These are phyloP conservation scores for Synergus japonicus DNA, from an alignment of 2,888 invertebrate species.

Conservation along the genomic window DNA sequence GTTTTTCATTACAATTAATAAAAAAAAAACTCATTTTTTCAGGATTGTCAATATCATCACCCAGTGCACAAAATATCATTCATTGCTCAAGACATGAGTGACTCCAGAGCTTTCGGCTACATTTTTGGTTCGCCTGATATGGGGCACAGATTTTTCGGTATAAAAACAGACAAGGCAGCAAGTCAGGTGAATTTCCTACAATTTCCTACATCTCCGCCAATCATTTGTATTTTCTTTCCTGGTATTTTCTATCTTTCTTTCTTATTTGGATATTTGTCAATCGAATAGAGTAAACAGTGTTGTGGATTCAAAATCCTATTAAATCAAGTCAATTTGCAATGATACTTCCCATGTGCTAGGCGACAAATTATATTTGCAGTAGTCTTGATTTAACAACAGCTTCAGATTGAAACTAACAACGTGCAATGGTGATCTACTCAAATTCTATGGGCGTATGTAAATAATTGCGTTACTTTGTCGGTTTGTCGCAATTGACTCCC, in stretches of 20 bases:
- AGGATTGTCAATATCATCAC: constrained; percentile 97
- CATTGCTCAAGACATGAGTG: constrained; percentile 98
- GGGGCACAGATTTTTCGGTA: constrained; percentile 98
- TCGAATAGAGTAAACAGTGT: background rate
- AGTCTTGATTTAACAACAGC: constrained; percentile 67
- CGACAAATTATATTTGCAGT: constrained; percentile 71
- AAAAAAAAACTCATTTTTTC: constrained; percentile 61
- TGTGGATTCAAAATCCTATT: background rate
- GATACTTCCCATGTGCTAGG: constrained; percentile 50
- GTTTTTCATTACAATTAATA: background rate
- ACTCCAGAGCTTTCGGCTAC: constrained; percentile 98
- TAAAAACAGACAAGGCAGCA: constrained; percentile 99
- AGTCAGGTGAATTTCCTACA: constrained; percentile 85
- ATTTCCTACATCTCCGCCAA: background rate
- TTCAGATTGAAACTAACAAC: constrained; percentile 44
- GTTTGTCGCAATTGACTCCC: constrained; percentile 60
- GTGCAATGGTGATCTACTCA: constrained; percentile 52
- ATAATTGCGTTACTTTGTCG: constrained; percentile 73
- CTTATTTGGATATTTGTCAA: constrained; percentile 34
- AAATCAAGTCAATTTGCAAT: background rate
- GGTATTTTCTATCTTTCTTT: background rate
- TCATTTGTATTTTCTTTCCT: background rate
- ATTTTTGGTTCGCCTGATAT: constrained; percentile 98
- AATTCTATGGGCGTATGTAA: constrained; percentile 70
- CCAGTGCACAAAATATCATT: constrained; percentile 99